Conservation (phyloP, 30 jellyfish, hydroid and myxozoan genomes). For the Aurelia aurita complex sp. Pacific region DNA sequence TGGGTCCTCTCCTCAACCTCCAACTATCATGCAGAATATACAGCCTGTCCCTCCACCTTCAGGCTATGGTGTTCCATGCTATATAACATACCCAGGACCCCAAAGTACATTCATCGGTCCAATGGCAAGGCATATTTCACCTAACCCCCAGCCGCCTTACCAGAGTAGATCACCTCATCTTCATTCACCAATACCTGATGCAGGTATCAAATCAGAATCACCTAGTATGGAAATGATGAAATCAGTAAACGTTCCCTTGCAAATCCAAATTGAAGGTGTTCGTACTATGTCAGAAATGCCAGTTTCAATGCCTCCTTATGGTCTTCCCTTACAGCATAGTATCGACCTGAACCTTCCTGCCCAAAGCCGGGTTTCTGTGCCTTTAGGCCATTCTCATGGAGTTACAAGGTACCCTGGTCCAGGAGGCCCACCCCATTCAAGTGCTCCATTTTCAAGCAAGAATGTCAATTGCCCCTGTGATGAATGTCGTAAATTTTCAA, state of each 20-base stretch:
- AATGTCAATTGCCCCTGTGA: constrained; percentile 37
- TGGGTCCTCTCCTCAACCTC: background rate
- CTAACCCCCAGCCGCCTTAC: background rate
- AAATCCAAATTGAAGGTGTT: background rate
- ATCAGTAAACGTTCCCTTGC: background rate
- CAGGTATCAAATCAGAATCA: background rate
- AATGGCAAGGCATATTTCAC: constrained; percentile 22
- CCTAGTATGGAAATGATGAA: background rate
- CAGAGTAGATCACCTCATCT: constrained; percentile 24
- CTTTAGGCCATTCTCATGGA: too few species aligned
- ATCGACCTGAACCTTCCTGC: background rate
- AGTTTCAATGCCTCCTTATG: constrained; percentile 9
- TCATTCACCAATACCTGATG: constrained; percentile 8
- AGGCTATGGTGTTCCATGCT: constrained; percentile 13
- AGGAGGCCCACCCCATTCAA: constrained; percentile 18
- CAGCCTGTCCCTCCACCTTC: background rate
- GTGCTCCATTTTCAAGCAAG: constrained; percentile 4
- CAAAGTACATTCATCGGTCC: constrained; percentile 25
- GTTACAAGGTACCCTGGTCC: constrained; percentile 4
- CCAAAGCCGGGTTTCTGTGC: too few species aligned
- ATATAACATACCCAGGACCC: constrained; percentile 18
- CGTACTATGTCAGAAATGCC: background rate
- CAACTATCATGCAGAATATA: background rate
- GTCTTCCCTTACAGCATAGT: background rate
- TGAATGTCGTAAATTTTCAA: constrained; percentile 14